phyloP scores from a whole-genome alignment of 2,888 invertebrate species.

The Polymixis flavicincta region DNA sequence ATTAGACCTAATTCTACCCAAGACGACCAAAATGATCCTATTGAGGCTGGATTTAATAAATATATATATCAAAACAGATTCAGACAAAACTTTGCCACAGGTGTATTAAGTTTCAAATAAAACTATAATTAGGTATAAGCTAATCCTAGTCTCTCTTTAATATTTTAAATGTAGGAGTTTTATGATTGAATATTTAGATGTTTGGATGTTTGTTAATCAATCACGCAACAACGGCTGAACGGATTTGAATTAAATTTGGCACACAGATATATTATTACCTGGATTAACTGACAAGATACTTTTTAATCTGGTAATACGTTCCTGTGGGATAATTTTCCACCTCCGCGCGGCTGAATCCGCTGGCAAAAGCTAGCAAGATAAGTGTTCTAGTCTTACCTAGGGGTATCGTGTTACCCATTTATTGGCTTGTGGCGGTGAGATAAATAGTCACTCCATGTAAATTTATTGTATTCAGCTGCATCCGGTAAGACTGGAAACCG shows the following conservation, averaged over 20 bases:
- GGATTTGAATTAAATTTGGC: too few relatives aligned
- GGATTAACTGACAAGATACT: too few relatives aligned
- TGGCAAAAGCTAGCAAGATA: background rate
- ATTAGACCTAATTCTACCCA: background rate
- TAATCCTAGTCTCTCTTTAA: background rate
- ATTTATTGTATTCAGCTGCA: background rate
- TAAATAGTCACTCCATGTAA: background rate
- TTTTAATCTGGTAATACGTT: too few relatives aligned
- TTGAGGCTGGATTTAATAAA: background rate
- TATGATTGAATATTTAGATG: too few relatives aligned
- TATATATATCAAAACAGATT: background rate
- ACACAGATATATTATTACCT: too few relatives aligned
- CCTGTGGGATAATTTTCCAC: too few relatives aligned
- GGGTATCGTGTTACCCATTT: background rate
- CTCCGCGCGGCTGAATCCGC: too few relatives aligned
- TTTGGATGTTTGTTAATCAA: too few relatives aligned
- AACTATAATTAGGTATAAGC: background rate
- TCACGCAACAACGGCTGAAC: too few relatives aligned
- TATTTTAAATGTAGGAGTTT: too few relatives aligned
- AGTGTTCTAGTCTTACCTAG: background rate
- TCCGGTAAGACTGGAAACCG: background rate
- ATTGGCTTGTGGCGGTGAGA: background rate
- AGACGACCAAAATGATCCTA: background rate
- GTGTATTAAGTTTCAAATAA: too few relatives aligned
- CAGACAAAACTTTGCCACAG: background rate